Evolutionary conservation across 35 echinoderm and acorn worm species (phyloP).

Genomic region (Heliocidaris erythrogramma): DNA sequence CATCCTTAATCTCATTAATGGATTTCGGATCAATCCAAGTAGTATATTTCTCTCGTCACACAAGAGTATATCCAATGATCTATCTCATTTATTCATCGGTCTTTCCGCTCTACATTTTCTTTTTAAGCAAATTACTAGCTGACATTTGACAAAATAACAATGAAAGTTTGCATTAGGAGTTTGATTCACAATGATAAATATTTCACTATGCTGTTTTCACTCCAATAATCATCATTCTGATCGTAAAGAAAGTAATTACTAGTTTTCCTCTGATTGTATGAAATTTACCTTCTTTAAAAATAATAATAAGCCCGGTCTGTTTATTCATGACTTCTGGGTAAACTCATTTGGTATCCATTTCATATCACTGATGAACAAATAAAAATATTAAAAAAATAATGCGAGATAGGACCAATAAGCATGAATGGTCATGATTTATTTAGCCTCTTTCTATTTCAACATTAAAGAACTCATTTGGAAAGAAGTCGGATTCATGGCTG

Average conservation of each 20-base stretch:
- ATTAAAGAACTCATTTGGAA: background rate
- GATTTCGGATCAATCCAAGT: background rate
- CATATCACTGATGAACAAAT: constrained; percentile 3
- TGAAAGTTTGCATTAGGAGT: background rate
- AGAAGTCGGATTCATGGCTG: background rate
- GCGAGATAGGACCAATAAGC: background rate
- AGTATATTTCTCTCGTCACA: background rate
- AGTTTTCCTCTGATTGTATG: background rate
- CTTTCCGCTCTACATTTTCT: background rate
- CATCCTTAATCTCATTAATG: background rate
- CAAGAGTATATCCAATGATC: background rate
- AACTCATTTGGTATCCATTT: background rate
- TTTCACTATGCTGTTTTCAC: background rate
- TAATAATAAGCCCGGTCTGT: background rate
- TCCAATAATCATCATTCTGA: background rate
- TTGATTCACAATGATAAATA: background rate
- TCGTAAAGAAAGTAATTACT: background rate
- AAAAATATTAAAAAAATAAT: background rate
- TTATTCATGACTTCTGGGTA: background rate
- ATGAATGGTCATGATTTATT: background rate
- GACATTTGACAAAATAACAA: background rate
- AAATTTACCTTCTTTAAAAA: background rate
- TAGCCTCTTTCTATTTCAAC: background rate
- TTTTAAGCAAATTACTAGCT: background rate
- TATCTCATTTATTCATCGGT: background rate